Base-by-base conservation (phyloP, 2,888 invertebrate genomes). In the Himalopsyche anomala region DNA sequence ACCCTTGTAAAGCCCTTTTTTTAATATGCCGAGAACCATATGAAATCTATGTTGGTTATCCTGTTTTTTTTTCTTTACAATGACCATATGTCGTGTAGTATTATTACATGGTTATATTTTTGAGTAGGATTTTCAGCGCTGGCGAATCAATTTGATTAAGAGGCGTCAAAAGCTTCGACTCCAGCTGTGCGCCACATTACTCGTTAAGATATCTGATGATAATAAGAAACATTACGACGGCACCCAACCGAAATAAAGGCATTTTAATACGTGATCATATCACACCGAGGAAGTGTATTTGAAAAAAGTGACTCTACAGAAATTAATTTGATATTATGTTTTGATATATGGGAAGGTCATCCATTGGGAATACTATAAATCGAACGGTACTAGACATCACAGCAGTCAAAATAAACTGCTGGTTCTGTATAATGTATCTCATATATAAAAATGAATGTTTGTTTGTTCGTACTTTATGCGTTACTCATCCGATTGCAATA, bases 21-120 rank as follows among this genome's bases (percentile, higher is more conserved):
- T 28, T 28, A 28, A 28, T 28, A 28, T 28, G 28, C 28, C 28
- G 28, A 28, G 28, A 28, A 42, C 3, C 0, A 42, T 42, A 0
- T 8, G 42, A 42, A 42, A 51, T 11, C 9, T 15, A 15, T 15
- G 8, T 51, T 51, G 5, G 51, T 51, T 51, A 51, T 15, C 15
- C 12, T 0, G 51, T 51, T 51, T 51, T 4, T 8, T 45, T 19
- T 8, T 40, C 28, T 38, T 80, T n/a, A 54, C 54, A 84, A 84
- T 80, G 79, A 84, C 55, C 84, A 54, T 55, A 56, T 84, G 84
- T 80, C 80, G 38, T 84, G 80, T 80, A 55, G 38, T 84, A 55
- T 55, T 11, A 51, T 62, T 19, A 62, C 56, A 9, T 56, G 54
- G 5, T 17, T 51, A 51, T 80, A 38, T 80, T 84, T 80, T 55